Evolutionary conservation across 2,113 vertebrate genomes (phyloP).

Genomic region (Brachyhypopomus occidentalis): DNA sequence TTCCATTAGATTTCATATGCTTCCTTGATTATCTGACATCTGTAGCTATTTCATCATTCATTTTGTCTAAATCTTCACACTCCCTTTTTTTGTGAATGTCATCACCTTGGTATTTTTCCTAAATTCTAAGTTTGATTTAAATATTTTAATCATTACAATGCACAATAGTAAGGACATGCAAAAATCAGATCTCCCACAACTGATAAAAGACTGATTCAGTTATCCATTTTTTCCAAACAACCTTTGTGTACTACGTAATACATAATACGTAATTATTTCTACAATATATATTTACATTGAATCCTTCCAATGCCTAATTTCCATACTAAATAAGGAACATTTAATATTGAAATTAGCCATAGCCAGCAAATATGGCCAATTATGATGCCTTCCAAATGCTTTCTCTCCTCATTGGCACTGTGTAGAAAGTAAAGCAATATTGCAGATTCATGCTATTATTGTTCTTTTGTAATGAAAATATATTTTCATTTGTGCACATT

Average conservation of each 20-base stretch:
- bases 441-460: conserved; percentile 23
- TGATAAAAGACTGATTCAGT: too few relatives aligned
- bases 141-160: too few relatives aligned
- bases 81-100: conserved; percentile 1
- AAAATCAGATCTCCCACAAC: too few relatives aligned
- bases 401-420: neutral
- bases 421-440: neutral
- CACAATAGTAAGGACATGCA: too few relatives aligned
- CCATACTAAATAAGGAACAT: neutral
- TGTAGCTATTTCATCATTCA: conserved; percentile 34
- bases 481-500: conserved; percentile 23
- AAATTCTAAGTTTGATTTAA: neutral
- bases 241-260: too few relatives aligned
- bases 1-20: conserved; percentile 24
- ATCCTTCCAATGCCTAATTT: neutral
- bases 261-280: too few relatives aligned
- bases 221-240: too few relatives aligned
- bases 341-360: neutral
- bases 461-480: conserved; percentile 1
- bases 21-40: conserved; percentile 15
- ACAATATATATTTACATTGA: neutral
- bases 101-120: neutral
- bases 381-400: too few relatives aligned
- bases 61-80: conserved; percentile 7
- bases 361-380: conserved; percentile 1